Base-by-base conservation (phyloP, 2,888 invertebrate genomes). In the Drosophila engyochracea region DNA sequence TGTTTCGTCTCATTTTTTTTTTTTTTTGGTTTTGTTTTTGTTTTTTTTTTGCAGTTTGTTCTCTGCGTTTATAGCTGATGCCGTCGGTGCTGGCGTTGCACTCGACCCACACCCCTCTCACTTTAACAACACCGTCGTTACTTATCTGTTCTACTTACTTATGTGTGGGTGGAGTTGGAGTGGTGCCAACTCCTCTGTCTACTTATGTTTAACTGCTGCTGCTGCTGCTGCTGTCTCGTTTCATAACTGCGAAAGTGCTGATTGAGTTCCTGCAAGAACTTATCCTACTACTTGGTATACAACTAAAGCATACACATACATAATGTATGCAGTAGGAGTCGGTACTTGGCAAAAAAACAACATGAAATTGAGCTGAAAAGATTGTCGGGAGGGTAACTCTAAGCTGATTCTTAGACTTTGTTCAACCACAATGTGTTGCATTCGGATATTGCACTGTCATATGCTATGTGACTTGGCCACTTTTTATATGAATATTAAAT, bases 21-120 rank as follows among this genome's bases (percentile, higher is more conserved):
- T 53, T 57, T 65, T 49, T 37, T 54, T 39, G 52, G 47, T 41
- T n/a, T 31, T 59, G 57, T 35, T 79, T 65, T 69, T 70, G n/a
- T n/a, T 47, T 58, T 30, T 7, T 31, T 66, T 71, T 74, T 79
- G 68, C 79, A 80, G 81, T 76, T 70, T 80, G 75, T 90, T 82
- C 85, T 89, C 78, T 88, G 71, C 65, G 64, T 74, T 66, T 81
- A 74, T 72, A 84, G 62, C 86, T 78, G 80, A 71, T 82, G 85
- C 82, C 52, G 66, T 72, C 62, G 70, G 51, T 63, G 54, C 39
- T 63, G 74, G 49, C 62, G 63, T 47, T 57, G 70, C 51, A 39
- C 41, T 33, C 64, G 30, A 33, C 37, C 39, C 57, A n/a, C 19
- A 31, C 30, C 30, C 39, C 28, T 25, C 35, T 6, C 16, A 9